Evolutionary conservation across 35 echinoderm and acorn worm species (phyloP).

Genomic region (Ophioderma brevispina): DNA sequence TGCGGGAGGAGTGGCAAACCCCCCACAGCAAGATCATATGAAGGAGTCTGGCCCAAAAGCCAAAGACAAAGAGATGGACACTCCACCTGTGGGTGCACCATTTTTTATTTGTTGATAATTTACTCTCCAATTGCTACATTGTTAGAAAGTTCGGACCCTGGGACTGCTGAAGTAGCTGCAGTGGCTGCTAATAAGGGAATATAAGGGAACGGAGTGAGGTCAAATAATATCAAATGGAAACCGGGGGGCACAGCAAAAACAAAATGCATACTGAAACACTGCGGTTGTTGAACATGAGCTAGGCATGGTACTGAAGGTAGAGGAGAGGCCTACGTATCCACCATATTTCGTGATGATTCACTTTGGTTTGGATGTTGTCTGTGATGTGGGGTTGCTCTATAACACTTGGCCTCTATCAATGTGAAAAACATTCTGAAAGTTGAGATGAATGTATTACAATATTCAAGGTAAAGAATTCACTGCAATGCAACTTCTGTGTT

Average conservation of each 20-base stretch:
- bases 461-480: no score
- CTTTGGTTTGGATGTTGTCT: conserved; percentile 76
- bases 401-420: conserved; percentile 78
- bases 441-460: no score
- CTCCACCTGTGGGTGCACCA: no score
- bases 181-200: no score
- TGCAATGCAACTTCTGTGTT: no score
- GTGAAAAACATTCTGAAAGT: conserved; percentile 80
- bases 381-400: conserved; percentile 63
- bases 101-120: background rate
- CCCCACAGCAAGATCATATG: no score
- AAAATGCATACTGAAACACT: conserved; percentile 56
- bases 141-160: background rate
- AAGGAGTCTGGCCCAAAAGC: no score
- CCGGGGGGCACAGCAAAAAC: background rate
- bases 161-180: no score
- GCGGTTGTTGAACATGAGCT: conserved; percentile 84
- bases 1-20: no score
- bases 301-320: conserved; percentile 79
- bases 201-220: no score
- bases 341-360: conserved; percentile 71
- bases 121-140: background rate
- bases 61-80: no score
- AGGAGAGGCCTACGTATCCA: conserved; percentile 70
- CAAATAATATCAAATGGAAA: background rate